Base-by-base conservation (phyloP, 2,888 invertebrate genomes). In the Synergus itoensis region DNA sequence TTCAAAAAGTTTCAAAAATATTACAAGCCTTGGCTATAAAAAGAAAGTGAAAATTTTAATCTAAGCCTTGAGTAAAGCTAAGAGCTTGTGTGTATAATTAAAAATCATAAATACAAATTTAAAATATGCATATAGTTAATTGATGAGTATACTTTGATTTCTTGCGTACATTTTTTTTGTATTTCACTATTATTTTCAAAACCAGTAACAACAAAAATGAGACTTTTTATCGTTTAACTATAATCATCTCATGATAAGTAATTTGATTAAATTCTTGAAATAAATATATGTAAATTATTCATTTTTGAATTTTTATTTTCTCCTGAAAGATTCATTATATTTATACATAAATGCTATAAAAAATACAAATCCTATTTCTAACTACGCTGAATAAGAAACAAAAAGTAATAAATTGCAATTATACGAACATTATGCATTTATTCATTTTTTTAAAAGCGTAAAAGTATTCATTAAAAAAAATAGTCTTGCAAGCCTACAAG, bases 1-100 rank as follows among this genome's bases (percentile, higher is more conserved):
- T 53, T 9, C 21, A 53, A 53, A 53, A 48, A n/a, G n/a, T 73
- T 48, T 36, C 4, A 12, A 73, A 53, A 53, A 53, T 73, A 53
- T 36, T 73, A 53, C 53, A 53, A 16, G 36, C 28, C 16, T 45
- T 73, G 5, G 16, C 36, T 16, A n/a, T n/a, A n/a, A 48, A 48
- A 36, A n/a, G 16, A 14, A 28, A 28, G 0, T 69, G 21, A 69
- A 45, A 28, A 7, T 18, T 48, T 1, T 4, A 0, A 28, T 28
- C 3, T 48, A 8, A 48, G 21, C 14, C 48, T 69, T 69, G 9
- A 16, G 16, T 4, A 53, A n/a, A 60, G 21, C 1, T 45, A 45
- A 45, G 12, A 0, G 4, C 21, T 60, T 60, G 60, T 60, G 60
- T 60, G 11, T 4, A 21, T 21, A 60, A 60, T 60, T 53, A 3